Percentiles rank a stretch among this genome's conserved stretches.
phyloP scores from a whole-genome alignment of 2,797 vertebrate genomes.

The Borostomias antarcticus region DNA sequence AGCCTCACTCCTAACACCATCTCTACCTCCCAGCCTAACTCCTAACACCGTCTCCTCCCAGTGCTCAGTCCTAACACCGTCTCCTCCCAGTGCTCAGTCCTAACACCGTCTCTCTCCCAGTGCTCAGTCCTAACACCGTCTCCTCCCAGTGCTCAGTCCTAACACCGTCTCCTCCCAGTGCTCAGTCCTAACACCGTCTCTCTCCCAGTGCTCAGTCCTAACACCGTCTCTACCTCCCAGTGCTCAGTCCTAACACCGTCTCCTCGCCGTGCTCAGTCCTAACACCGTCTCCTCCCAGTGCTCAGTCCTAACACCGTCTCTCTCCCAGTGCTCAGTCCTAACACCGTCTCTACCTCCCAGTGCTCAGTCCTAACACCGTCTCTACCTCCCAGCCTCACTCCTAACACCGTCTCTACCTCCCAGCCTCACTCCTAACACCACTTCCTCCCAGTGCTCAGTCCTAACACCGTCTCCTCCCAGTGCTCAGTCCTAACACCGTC shows the following conservation, averaged over 20 bases:
- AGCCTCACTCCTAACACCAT: slow-evolving; percentile 18
- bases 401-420: slow-evolving; percentile 18
- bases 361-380: slow-evolving; percentile 22
- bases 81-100: slow-evolving; percentile 12
- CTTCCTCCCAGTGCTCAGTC: slow-evolving; percentile 8
- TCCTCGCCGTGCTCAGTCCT: too few relatives aligned
- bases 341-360: slow-evolving; percentile 6
- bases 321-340: too few relatives aligned
- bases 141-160: slow-evolving; percentile 11
- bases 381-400: slow-evolving; percentile 1
- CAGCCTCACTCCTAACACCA: too few relatives aligned
- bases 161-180: slow-evolving; percentile 18
- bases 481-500: slow-evolving; percentile 10
- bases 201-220: too few relatives aligned
- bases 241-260: slow-evolving; percentile 19
- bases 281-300: slow-evolving; percentile 15
- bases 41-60: too few relatives aligned
- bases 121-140: slow-evolving; percentile 22
- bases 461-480: too few relatives aligned
- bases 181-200: slow-evolving; percentile 19
- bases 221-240: slow-evolving; percentile 6
- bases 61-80: slow-evolving; percentile 19
- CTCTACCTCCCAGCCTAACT: too few relatives aligned
- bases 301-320: slow-evolving; percentile 19
- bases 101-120: slow-evolving; percentile 15